Percentiles rank a stretch among this genome's conserved stretches.
phyloP scores from a whole-genome alignment of 2,888 invertebrate species.

The Cyclophora albipunctata region DNA sequence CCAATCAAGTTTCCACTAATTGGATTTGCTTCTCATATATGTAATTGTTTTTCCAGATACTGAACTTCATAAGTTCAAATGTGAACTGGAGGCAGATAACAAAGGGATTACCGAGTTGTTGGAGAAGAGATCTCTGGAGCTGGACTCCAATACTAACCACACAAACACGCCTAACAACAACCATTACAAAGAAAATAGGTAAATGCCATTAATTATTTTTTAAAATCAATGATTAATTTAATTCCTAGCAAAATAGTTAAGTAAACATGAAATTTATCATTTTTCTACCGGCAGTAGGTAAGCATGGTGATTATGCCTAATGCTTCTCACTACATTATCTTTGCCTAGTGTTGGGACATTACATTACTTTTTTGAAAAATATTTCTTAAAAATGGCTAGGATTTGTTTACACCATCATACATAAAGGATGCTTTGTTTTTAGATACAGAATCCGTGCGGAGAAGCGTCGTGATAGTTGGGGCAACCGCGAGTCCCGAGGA shows the following conservation, averaged over 20 bases:
- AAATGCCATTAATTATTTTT: conserved; percentile 21
- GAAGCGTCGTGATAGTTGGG: conserved; percentile 84
- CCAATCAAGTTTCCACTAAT: no score
- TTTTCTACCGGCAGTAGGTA: no score
- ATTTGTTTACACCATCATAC: no score
- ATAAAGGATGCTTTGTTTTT: not conserved
- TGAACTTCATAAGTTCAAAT: conserved; percentile 97
- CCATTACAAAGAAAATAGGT: conserved; percentile 90
- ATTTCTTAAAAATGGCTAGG: no score
- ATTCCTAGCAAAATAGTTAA: no score
- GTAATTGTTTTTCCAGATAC: conserved; percentile 74
- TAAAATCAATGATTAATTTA: not conserved
- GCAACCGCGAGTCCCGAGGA: conserved; percentile 60
- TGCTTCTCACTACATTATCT: no score
- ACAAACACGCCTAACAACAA: conserved; percentile 67
- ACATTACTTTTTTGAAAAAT: no score
- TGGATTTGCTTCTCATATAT: no score
- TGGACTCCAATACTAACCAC: conserved; percentile 79
- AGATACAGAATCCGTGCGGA: conserved; percentile 81
- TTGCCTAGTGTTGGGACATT: no score
- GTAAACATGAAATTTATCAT: no score
- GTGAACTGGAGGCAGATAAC: conserved; percentile 98
- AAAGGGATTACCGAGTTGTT: conserved; percentile 97
- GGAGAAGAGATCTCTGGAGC: conserved; percentile 93
- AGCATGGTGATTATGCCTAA: no score